A percentile compares a stretch with the other conserved stretches of the same genome.
Conservation (phyloP, 2,113 vertebrate genomes). For the Menura novaehollandiae region DNA sequence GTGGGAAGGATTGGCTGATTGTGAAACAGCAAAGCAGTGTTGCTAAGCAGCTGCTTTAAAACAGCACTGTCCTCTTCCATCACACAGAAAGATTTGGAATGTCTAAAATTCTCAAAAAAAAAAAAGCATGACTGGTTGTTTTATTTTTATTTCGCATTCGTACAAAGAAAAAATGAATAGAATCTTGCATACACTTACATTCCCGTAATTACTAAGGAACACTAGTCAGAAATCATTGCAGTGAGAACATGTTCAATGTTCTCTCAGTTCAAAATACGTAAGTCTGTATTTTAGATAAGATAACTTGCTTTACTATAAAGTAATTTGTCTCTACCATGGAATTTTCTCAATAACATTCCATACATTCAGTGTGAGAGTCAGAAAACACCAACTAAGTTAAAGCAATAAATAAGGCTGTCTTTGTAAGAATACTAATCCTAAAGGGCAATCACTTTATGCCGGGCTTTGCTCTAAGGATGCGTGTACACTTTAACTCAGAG, state of each 20-base stretch:
- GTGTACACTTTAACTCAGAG: background rate
- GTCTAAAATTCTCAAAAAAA: background rate
- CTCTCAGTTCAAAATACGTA: background rate
- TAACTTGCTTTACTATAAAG: background rate
- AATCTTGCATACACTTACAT: background rate
- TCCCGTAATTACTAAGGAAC: background rate
- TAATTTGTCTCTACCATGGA: background rate
- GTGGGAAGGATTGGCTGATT: conserved; percentile 46
- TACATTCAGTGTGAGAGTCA: background rate
- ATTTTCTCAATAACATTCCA: background rate
- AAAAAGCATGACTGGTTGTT: background rate
- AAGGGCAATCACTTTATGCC: background rate
- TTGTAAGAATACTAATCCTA: background rate
- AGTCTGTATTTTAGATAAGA: background rate
- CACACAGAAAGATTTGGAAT: background rate
- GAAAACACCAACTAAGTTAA: background rate
- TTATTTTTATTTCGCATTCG: background rate
- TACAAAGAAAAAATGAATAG: background rate
- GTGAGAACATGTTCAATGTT: background rate
- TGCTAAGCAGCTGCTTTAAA: conserved; percentile 59
- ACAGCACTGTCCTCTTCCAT: conserved; percentile 29
- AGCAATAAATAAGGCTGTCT: background rate
- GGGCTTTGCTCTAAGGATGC: background rate
- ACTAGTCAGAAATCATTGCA: background rate
- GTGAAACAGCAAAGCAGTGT: conserved; percentile 51